These are phyloP conservation scores for Atherix ibis DNA, from an alignment of 2,888 invertebrate species.

Conservation along the genomic window DNA sequence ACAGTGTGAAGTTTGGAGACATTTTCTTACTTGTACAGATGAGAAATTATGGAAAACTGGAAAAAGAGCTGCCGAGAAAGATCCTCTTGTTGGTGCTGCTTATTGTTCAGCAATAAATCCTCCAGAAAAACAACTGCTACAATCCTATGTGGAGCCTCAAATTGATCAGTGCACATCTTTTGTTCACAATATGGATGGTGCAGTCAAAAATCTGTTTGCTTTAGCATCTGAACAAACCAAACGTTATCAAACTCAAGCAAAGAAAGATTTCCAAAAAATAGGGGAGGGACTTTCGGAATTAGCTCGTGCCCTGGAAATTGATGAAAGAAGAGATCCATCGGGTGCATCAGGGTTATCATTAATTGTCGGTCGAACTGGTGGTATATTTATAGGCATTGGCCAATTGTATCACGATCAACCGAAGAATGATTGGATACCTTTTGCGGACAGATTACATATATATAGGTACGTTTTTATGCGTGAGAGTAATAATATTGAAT, in stretches of 20 bases:
- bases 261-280: slow-evolving; percentile 75
- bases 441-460: slow-evolving; percentile 80
- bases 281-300: slow-evolving; percentile 74
- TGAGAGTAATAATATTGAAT: neutral
- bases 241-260: slow-evolving; percentile 49
- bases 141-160: slow-evolving; percentile 61
- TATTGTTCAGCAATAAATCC: slow-evolving; percentile 81
- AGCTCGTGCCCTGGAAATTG: slow-evolving; percentile 68
- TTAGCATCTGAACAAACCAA: slow-evolving; percentile 76
- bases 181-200: slow-evolving; percentile 71
- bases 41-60: slow-evolving; percentile 96
- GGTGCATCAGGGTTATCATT: slow-evolving; percentile 56
- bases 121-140: slow-evolving; percentile 61
- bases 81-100: slow-evolving; percentile 75
- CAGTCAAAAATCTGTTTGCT: slow-evolving; percentile 66
- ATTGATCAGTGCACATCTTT: slow-evolving; percentile 73
- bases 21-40: slow-evolving; percentile 93
- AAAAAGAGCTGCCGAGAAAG: slow-evolving; percentile 88
- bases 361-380: slow-evolving; percentile 73
- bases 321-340: slow-evolving; percentile 47
- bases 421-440: slow-evolving; percentile 76
- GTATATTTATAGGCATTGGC: slow-evolving; percentile 79
- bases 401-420: slow-evolving; percentile 81
- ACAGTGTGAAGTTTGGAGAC: slow-evolving; percentile 84
- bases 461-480: slow-evolving; percentile 39